Base-by-base conservation (phyloP, 2,797 vertebrate genomes). In the Aeoliscus strigatus region DNA sequence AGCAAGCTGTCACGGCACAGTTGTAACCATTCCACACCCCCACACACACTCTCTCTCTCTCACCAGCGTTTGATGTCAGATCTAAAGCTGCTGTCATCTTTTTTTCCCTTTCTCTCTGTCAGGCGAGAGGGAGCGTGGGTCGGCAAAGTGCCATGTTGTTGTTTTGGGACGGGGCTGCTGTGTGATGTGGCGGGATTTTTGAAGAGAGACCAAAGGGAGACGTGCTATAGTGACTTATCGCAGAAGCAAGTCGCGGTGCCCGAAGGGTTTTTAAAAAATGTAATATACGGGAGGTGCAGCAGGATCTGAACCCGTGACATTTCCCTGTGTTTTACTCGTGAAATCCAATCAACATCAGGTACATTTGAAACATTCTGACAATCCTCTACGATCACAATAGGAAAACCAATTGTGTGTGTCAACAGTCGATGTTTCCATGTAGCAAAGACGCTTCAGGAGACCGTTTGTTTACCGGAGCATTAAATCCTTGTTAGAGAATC, bases 1-100 rank as follows among this genome's bases (percentile, higher is more conserved):
- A 78, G 75, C 75, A 67, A 82, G 72, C 77, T 83, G 82, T 83
- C 82, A 83, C 49, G 16, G 66, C 63, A 65, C 70, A 81, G 79
- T 81, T 79, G 77, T 70, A 80, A 67, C 77, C 9, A 2, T 53
- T 68, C 70, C 70, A 51, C 53, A 27, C 25, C 18, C n/a, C 35
- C 14, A 29, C 9, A 10, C 12, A 8, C 15, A 8, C 27, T 18
- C 49, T 4, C n/a, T 38, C 14, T 32, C 9, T 80, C 68, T 78
- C 23, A 38, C 65, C 36, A 21, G 46, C 58, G 67, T 83, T 84
- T 86, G 82, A 86, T 83, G 84, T 83, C 70, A 82, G 79, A 82
- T 85, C 84, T 82, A 69, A 84, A 83, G 78, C 77, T 51, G 74
- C 81, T 84, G 84, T 85, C 81, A 81, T 77, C 72, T 67, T 55